Percentiles rank a stretch among this genome's conserved stretches.
These are phyloP conservation scores for Peromyscus attwateri DNA, from an alignment of 2,797 vertebrate genomes.

Conservation along the genomic window DNA sequence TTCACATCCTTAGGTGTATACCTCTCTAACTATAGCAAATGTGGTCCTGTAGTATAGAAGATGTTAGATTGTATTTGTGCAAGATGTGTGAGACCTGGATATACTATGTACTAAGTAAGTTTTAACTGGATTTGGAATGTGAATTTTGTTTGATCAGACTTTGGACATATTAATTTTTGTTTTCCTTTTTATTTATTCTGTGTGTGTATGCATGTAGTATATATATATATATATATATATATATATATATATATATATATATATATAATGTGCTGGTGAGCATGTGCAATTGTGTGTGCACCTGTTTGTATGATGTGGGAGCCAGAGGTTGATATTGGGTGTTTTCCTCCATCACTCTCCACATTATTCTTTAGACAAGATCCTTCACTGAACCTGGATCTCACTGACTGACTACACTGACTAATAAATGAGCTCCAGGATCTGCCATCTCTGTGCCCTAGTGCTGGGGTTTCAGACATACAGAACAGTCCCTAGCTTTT, in stretches of 20 bases:
- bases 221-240: too few species aligned
- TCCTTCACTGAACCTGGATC: not conserved
- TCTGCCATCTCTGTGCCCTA: not conserved
- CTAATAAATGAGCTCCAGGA: not conserved
- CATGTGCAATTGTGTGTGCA: too few species aligned
- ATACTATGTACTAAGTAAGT: not conserved
- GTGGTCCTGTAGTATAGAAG: not conserved
- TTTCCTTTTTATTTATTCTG: not conserved
- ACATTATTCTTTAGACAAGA: not conserved
- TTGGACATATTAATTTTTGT: not conserved
- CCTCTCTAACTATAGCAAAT: not conserved
- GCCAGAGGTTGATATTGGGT: not conserved
- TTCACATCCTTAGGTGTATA: not conserved
- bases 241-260: too few species aligned
- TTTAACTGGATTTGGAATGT: not conserved
- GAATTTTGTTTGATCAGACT: slow-evolving; percentile 1
- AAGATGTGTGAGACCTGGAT: not conserved
- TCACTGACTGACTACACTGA: not conserved
- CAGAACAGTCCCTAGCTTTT: not conserved
- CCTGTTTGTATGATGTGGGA: too few species aligned
- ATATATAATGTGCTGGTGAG: too few species aligned
- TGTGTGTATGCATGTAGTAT: not conserved
- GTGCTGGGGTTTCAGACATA: not conserved
- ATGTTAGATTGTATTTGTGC: not conserved
- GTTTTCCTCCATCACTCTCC: not conserved